Conservation (phyloP, 92 coral and sea anemone genomes). For the Heliopora coerulea region DNA sequence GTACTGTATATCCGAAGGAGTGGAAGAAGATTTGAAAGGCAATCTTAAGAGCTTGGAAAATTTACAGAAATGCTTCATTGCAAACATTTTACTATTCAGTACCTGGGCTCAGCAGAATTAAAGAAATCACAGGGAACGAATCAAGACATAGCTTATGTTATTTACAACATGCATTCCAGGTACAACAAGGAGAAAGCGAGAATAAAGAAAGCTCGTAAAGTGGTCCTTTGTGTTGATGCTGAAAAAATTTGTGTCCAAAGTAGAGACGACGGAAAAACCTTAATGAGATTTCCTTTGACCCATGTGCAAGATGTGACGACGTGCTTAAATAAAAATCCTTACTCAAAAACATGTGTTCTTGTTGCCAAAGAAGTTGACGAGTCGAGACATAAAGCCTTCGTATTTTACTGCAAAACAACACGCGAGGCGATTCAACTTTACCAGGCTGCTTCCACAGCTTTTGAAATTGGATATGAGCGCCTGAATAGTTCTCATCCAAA, state of each 20-base stretch:
- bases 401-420: constrained; percentile 35
- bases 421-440: constrained; percentile 34
- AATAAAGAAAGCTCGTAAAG: constrained; percentile 29
- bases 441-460: constrained; percentile 37
- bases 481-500: not conserved
- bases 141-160: constrained; percentile 25
- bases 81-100: too few relatives aligned
- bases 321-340: constrained; percentile 20
- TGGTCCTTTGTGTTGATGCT: constrained; percentile 10
- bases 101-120: constrained; percentile 15
- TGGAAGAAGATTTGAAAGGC: too few relatives aligned
- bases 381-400: constrained; percentile 10
- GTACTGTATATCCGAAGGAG: too few relatives aligned
- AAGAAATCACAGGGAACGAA: constrained; percentile 20
- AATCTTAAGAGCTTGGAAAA: too few relatives aligned
- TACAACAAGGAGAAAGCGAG: constrained; percentile 23
- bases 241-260: constrained; percentile 18
- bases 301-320: constrained; percentile 16
- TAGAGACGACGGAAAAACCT: not conserved
- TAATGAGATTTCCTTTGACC: constrained; percentile 16
- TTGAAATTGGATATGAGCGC: constrained; percentile 36
- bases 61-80: too few relatives aligned
- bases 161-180: constrained; percentile 18
- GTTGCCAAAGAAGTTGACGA: constrained; percentile 12
- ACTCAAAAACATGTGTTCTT: constrained; percentile 28